phyloP scores from a whole-genome alignment of 1,140 invertebrate genomes.

The Neodiprion virginianus region DNA sequence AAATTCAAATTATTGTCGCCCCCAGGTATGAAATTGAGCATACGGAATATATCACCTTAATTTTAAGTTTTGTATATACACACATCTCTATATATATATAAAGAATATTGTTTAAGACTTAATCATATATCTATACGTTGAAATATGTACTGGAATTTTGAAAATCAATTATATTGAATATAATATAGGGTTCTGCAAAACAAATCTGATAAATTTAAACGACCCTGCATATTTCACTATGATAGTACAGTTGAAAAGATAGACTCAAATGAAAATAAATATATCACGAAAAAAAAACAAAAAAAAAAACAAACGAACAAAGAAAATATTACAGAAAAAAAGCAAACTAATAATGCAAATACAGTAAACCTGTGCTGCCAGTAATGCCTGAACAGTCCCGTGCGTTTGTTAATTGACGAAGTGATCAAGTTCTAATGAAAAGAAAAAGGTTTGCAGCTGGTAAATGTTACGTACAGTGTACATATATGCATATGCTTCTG shows the following conservation, averaged over 20 bases:
- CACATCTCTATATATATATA: not conserved
- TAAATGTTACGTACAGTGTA: not conserved
- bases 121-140: not conserved
- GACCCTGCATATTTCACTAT: not conserved
- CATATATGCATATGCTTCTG: not conserved
- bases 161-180: too few relatives aligned
- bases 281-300: constrained; percentile 23
- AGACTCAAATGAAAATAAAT: not conserved
- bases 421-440: not conserved
- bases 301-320: constrained; percentile 26
- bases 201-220: too few relatives aligned
- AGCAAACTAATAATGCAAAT: constrained; percentile 26
- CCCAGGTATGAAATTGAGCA: constrained; percentile 45
- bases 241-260: not conserved
- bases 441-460: not conserved
- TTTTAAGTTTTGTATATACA: constrained; percentile 56
- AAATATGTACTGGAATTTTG: too few relatives aligned
- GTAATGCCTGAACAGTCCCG: constrained; percentile 57
- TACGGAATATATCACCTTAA: constrained; percentile 47
- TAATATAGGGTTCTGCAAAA: too few relatives aligned
- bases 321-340: constrained; percentile 35
- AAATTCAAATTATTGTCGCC: constrained; percentile 56
- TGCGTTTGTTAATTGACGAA: constrained; percentile 29
- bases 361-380: constrained; percentile 58
- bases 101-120: not conserved